Conservation (phyloP, 2,113 vertebrate species). For the Otocyon megalotis region DNA sequence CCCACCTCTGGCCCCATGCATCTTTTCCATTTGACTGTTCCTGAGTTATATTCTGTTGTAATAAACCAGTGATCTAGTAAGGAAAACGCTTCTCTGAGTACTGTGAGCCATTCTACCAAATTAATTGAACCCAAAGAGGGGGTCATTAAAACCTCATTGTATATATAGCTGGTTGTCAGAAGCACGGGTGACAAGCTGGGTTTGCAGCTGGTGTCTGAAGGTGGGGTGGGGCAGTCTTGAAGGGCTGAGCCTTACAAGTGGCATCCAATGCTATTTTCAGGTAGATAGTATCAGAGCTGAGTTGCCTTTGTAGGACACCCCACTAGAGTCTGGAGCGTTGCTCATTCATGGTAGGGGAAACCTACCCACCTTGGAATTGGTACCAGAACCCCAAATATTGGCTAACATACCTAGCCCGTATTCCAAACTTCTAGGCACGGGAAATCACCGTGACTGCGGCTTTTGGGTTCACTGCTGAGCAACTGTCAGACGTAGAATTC, state of each 20-base stretch:
- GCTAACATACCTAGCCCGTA: not conserved
- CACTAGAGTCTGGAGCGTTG: not conserved
- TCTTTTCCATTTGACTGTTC: not conserved
- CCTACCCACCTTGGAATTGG: not conserved
- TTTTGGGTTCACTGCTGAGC: not conserved
- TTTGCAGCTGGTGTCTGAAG: not conserved
- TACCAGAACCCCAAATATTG: not conserved
- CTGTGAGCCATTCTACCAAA: not conserved
- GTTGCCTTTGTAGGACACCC: not conserved
- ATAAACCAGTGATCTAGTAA: not conserved
- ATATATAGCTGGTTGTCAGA: not conserved
- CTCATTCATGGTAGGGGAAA: no score
- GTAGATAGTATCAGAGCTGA: not conserved
- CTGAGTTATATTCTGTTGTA: not conserved
- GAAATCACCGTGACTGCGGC: not conserved
- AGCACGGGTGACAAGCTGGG: not conserved
- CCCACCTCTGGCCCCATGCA: no score
- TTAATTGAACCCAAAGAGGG: not conserved
- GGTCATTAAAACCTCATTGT: not conserved
- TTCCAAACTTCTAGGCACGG: not conserved
- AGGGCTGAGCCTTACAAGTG: not conserved
- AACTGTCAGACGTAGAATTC: not conserved
- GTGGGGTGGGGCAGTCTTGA: accelerated
- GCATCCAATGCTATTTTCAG: no score
- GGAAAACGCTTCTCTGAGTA: not conserved